Evolutionary conservation across 2,888 invertebrate species (phyloP).

Genomic region (Incurvaria masculella): DNA sequence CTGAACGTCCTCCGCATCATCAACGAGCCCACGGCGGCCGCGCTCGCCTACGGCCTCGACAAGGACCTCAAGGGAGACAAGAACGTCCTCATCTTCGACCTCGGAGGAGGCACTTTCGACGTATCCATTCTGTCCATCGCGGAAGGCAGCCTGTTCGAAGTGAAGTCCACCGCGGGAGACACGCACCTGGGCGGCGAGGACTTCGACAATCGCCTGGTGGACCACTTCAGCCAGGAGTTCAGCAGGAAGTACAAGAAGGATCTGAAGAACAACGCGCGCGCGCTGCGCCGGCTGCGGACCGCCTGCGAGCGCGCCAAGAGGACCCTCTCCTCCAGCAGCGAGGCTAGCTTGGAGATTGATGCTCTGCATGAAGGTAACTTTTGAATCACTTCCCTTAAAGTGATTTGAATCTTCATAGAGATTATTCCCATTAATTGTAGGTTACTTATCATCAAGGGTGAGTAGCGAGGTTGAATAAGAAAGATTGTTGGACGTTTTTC

Average conservation of each 20-base stretch:
- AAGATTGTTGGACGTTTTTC: no score
- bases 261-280: conserved; percentile 67
- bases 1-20: conserved; percentile 82
- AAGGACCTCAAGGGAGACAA: conserved; percentile 72
- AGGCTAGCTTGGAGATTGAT: conserved; percentile 84
- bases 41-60: conserved; percentile 80
- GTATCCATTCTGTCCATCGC: conserved; percentile 88
- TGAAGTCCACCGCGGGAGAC: conserved; percentile 76
- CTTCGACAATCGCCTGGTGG: conserved; percentile 77
- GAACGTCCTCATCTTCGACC: no score
- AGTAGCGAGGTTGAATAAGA: no score
- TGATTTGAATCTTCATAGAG: no score
- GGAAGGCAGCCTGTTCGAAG: conserved; percentile 80
- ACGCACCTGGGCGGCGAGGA: conserved; percentile 79
- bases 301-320: conserved; percentile 81
- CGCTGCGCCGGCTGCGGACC: conserved; percentile 78
- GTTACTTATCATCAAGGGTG: no score
- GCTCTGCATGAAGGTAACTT: conserved; percentile 85
- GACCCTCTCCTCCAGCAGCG: conserved; percentile 72
- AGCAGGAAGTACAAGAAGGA: conserved; percentile 71
- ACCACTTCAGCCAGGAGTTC: conserved; percentile 76
- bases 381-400: no score
- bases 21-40: conserved; percentile 89
- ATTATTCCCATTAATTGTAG: no score
- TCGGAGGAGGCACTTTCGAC: conserved; percentile 90